phyloP scores from a whole-genome alignment of 2,797 vertebrate species.

The Holocentrus rufus region DNA sequence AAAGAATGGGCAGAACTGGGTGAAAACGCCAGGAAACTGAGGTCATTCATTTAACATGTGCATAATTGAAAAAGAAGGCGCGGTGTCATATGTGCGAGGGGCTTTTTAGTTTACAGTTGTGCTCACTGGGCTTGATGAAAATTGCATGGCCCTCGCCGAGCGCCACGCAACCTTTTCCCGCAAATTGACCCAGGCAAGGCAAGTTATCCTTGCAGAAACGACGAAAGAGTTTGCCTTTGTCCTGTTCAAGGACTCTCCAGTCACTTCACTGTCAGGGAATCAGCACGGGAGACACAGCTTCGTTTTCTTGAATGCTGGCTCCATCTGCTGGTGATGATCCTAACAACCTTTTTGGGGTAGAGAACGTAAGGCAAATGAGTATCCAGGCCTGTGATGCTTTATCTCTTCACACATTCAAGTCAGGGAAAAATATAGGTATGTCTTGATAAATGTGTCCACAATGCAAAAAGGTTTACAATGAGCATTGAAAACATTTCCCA shows the following conservation, averaged over 20 bases:
- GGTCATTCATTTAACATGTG: neutral
- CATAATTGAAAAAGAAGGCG: neutral
- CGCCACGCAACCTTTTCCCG: neutral
- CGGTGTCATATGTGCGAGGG: neutral
- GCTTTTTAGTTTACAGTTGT: neutral
- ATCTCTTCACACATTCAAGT: neutral
- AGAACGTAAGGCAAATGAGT: slow-evolving; percentile 4
- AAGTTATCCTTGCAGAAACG: neutral
- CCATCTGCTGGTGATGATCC: slow-evolving; percentile 70
- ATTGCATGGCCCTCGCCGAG: neutral
- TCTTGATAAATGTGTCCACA: neutral
- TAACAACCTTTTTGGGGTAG: neutral
- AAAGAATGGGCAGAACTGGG: neutral
- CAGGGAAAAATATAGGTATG: slow-evolving; percentile 3
- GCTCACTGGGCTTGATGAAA: neutral
- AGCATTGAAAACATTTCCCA: slow-evolving; percentile 5
- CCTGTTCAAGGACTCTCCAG: neutral
- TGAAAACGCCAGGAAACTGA: too few relatives aligned
- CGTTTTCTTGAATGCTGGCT: slow-evolving; percentile 61
- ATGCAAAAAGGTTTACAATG: slow-evolving; percentile 2
- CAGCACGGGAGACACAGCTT: neutral
- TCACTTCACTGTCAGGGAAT: neutral
- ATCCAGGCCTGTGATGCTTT: neutral
- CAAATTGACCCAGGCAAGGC: neutral
- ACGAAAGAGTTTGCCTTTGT: neutral